Evolutionary conservation across 2,888 invertebrate species (phyloP).

Genomic region (Tetragnatha montana): DNA sequence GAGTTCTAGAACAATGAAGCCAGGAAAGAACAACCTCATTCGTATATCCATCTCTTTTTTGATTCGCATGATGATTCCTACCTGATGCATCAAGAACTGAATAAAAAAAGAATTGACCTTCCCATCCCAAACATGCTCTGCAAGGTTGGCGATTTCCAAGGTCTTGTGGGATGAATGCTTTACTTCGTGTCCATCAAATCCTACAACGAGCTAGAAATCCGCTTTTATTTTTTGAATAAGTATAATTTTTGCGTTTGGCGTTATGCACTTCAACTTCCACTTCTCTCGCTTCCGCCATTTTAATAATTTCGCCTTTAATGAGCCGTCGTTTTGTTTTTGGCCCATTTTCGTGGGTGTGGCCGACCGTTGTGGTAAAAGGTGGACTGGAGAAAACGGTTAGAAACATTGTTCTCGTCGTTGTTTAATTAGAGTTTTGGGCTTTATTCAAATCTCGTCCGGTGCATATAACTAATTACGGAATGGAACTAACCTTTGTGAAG

Average conservation of each 20-base stretch:
- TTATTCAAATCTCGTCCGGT: no score
- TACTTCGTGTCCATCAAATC: slow-evolving; percentile 20
- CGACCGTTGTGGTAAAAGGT: background rate
- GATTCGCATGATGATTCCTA: background rate
- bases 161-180: background rate
- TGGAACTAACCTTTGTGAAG: no score
- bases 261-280: background rate
- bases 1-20: background rate
- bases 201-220: slow-evolving; percentile 1
- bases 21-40: background rate
- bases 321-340: slow-evolving; percentile 11
- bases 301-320: slow-evolving; percentile 10
- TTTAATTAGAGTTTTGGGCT: no score
- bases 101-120: slow-evolving; percentile 19
- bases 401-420: background rate
- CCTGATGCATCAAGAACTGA: background rate
- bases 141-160: slow-evolving; percentile 23
- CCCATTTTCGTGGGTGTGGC: slow-evolving; percentile 1
- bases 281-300: background rate
- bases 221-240: background rate
- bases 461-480: no score
- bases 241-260: background rate
- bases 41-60: background rate
- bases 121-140: background rate
- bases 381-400: background rate